phyloP scores from a whole-genome alignment of 2,888 invertebrate genomes.

The Pseudococcus viburni region DNA sequence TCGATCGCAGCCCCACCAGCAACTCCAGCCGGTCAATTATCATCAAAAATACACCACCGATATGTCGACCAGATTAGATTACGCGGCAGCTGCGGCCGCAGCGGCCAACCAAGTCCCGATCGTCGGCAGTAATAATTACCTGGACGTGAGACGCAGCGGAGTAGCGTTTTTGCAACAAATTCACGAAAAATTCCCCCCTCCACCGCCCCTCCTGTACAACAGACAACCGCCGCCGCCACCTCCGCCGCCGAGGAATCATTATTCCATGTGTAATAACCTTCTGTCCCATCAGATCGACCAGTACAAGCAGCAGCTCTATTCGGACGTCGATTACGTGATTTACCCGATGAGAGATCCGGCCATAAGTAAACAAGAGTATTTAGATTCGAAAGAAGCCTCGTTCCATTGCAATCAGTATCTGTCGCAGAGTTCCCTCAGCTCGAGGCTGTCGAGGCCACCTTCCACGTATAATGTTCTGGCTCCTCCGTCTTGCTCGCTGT shows the following conservation, averaged over 20 bases:
- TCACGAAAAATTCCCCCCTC: constrained; percentile 72
- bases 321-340: constrained; percentile 92
- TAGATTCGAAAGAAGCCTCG: constrained; percentile 85
- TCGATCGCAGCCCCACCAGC: constrained; percentile 77
- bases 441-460: not conserved
- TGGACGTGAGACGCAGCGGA: constrained; percentile 76
- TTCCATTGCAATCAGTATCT: constrained; percentile 67
- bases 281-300: constrained; percentile 80
- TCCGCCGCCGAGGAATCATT: constrained; percentile 71
- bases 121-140: constrained; percentile 77
- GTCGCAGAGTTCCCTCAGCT: constrained; percentile 59
- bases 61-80: constrained; percentile 8
- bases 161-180: constrained; percentile 71
- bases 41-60: constrained; percentile 62
- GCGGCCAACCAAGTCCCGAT: constrained; percentile 74
- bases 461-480: constrained; percentile 59
- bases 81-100: constrained; percentile 68
- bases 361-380: constrained; percentile 90
- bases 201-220: constrained; percentile 75
- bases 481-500: constrained; percentile 72
- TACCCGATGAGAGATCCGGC: constrained; percentile 92
- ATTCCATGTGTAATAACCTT: constrained; percentile 41
- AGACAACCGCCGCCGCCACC: constrained; percentile 72
- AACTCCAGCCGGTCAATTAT: constrained; percentile 71
- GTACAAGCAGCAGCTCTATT: constrained; percentile 90